Evolutionary conservation across 2,113 vertebrate genomes (phyloP), one percentile per base, ranked within the genome.

Genomic region (Edolisoma coerulescens): DNA sequence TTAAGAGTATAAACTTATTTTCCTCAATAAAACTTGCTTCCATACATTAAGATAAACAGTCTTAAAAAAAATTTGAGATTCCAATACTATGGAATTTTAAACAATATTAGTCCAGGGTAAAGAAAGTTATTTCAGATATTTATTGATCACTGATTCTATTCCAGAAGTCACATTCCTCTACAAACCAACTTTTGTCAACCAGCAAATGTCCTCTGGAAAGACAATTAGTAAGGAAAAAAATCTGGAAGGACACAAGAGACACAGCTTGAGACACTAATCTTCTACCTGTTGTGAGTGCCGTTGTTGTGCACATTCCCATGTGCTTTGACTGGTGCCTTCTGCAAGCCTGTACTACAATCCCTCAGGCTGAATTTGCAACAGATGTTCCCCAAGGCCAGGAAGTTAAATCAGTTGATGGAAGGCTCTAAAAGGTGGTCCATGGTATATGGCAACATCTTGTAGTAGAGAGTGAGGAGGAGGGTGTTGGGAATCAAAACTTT

Each of bases 271-370:
- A 87, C 6, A 20, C 4, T 76, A 1, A 61, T 91, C 84, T 87
- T 79, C 67, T 73, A 13, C 26, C 49, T 79, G 26, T 71, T 91
- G 32, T 41, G 26, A 84, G 60, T 75, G 23, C 19, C 13, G 4
- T 35, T 22, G 57, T 52, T 79, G 22, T 73, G 37, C 17, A 33
- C 21, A 27, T 71, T 67, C 13, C 7, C 3, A 6, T 27, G 30
- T 68, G 16, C 22, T 56, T 79, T 26, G 24, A 32, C 13, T 7
- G 8, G 3, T 63, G 9, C 5, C 6, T 79, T 86, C 32, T 83
- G n/a, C 26, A 60, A 69, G 6, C 4, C 42, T 30, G 6, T 39
- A 13, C 14, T 26, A 32, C 16, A 20, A 3, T 16, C 0, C 1
- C n/a, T 65, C 7, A 47, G 26, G 9, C 0, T 90, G 37, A 65